A percentile compares a stretch with the other conserved stretches of the same genome.
These are phyloP conservation scores for Nomada ruficornis DNA, from an alignment of 2,888 invertebrate species.

Conservation along the genomic window DNA sequence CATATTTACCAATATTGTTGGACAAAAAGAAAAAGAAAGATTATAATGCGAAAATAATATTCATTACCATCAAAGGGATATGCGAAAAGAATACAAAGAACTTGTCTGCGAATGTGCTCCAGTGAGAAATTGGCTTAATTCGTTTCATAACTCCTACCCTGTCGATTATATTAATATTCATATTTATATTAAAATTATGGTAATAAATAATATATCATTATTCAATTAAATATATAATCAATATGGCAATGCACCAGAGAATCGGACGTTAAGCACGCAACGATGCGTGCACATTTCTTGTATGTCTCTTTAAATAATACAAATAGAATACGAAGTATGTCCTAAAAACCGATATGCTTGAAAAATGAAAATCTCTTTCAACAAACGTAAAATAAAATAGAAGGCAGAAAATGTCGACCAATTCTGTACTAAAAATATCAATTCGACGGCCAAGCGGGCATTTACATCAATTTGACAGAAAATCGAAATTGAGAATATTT, in stretches of 20 bases:
- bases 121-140: conserved; percentile 46
- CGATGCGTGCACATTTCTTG: conserved; percentile 14
- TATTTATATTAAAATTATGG: conserved; percentile 60
- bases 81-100: neutral
- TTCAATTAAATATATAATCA: conserved; percentile 77
- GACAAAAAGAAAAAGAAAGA: too few species aligned
- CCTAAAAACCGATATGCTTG: conserved; percentile 34
- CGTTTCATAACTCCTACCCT: conserved; percentile 25
- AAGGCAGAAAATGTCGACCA: neutral
- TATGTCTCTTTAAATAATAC: conserved; percentile 30
- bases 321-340: conserved; percentile 29
- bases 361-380: conserved; percentile 24
- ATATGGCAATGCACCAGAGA: conserved; percentile 77
- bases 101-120: neutral
- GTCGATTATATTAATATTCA: conserved; percentile 57
- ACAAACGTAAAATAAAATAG: neutral
- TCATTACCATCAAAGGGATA: too few species aligned
- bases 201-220: conserved; percentile 82
- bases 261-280: conserved; percentile 29
- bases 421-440: neutral
- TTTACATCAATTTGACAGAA: too few species aligned
- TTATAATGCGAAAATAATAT: too few species aligned
- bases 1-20: neutral
- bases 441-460: neutral
- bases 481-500: too few species aligned